phyloP scores from a whole-genome alignment of 1,140 invertebrate genomes.

The Zaprionus ornatus region DNA sequence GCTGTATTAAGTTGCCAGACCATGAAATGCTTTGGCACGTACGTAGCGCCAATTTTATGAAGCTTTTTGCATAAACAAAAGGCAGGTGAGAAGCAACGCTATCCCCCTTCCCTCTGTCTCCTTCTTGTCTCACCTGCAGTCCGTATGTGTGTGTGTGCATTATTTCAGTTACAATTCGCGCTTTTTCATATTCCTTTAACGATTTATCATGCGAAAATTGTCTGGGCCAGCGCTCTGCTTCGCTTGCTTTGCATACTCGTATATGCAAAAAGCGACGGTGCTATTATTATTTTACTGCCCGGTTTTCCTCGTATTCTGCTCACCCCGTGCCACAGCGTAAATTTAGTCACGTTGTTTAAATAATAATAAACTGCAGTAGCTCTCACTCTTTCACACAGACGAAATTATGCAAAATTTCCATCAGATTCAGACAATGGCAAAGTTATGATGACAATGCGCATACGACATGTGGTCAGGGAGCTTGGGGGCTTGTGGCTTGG shows the following conservation, averaged over 20 bases:
- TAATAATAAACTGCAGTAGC: slow-evolving; percentile 74
- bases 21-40: slow-evolving; percentile 81
- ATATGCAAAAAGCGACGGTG: slow-evolving; percentile 46
- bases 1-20: slow-evolving; percentile 79
- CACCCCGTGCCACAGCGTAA: slow-evolving; percentile 62
- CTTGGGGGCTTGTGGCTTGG: neutral
- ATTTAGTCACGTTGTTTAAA: slow-evolving; percentile 81
- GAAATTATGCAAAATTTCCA: slow-evolving; percentile 71
- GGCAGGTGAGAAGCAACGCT: slow-evolving; percentile 44
- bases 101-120: slow-evolving; percentile 7
- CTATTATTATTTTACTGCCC: slow-evolving; percentile 77
- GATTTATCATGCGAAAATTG: slow-evolving; percentile 82
- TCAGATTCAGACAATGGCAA: slow-evolving; percentile 64
- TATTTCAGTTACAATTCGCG: slow-evolving; percentile 77
- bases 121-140: slow-evolving; percentile 6
- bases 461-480: slow-evolving; percentile 51
- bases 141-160: slow-evolving; percentile 40
- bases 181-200: slow-evolving; percentile 77
- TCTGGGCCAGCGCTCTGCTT: slow-evolving; percentile 51
- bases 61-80: slow-evolving; percentile 79
- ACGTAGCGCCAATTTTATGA: slow-evolving; percentile 77
- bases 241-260: slow-evolving; percentile 74
- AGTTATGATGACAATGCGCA: slow-evolving; percentile 76
- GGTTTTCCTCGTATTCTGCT: slow-evolving; percentile 48
- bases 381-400: slow-evolving; percentile 31